Base-by-base conservation (phyloP, 2,797 vertebrate species). In the Catamblyrhynchus diadema region DNA sequence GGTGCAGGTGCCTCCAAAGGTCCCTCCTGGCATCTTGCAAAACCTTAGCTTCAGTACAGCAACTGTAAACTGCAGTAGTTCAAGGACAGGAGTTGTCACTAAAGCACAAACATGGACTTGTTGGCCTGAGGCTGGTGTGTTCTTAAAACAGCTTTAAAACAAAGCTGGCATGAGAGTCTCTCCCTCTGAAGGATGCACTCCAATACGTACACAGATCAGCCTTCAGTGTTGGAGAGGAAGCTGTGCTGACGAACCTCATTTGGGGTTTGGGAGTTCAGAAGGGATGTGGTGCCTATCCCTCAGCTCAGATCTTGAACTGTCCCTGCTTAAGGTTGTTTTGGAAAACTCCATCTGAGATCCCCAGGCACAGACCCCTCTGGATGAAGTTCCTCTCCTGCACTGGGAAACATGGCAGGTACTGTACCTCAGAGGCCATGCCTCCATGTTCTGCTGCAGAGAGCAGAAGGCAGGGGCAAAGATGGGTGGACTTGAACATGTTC, bases 61-160 rank as follows among this genome's bases (percentile, higher is more conserved):
- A n/a, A n/a, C 48, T 79, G 33, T 0, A 0, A 78, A 39, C 66
- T 60, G 60, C 54, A 9, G 61, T 24, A 70, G 18, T 70, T 91
- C 47, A 48, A 82, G 64, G 47, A 56, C 81, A 41, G 32, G 39
- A 81, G 51, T 33, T 80, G 84, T 61, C 16, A 6, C 41, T 65
- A 85, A 90, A 96, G 91, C 94, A 93, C 93, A 96, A 82, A 86
- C 1, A 5, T 6, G 28, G 82, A 84, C 72, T 45, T 78, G 64
- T 35, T 9, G 12, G 33, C 73, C 65, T 86, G 66, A 87, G 70
- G 51, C 28, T 88, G 70, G 32, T 75, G 41, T 18, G 50, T 42
- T 81, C 47, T 90, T 71, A 73, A 47, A 94, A 72, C 56, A 64
- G 54, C 81, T 91, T 90, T 65, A 82, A 82, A 71, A n/a, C 50